Conservation (phyloP, 2,888 invertebrate genomes). For the Cerastoderma edule region DNA sequence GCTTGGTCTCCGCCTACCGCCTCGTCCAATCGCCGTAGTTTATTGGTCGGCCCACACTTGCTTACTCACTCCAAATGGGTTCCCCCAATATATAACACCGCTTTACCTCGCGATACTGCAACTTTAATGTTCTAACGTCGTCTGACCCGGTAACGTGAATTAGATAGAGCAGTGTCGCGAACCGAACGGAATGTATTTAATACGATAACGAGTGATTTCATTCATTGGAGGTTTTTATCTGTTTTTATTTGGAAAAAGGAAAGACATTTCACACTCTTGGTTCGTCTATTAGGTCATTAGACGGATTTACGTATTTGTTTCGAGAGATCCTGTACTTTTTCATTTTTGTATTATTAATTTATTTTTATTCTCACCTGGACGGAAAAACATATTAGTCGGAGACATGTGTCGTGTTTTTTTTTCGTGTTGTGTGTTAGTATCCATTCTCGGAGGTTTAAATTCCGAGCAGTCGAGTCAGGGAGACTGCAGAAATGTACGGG, state of each 20-base stretch:
- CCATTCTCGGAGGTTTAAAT: neutral
- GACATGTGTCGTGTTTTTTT: conserved; percentile 18
- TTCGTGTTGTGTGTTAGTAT: conserved; percentile 11
- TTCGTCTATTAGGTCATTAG: no score
- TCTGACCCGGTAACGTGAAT: neutral
- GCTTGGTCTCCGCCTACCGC: neutral
- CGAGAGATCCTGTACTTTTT: no score
- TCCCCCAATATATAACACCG: no score
- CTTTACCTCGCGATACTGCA: neutral
- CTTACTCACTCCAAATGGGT: no score
- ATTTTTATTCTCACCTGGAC: no score
- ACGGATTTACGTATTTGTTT: no score
- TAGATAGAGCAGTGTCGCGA: neutral
- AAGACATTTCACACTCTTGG: no score
- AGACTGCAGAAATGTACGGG: neutral
- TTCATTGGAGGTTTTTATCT: neutral
- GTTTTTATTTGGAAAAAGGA: neutral
- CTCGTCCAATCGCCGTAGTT: neutral
- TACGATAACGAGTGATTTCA: conserved; percentile 1
- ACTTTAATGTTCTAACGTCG: conserved; percentile 7
- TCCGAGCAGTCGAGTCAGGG: neutral
- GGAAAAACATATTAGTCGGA: no score
- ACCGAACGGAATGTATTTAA: conserved; percentile 2
- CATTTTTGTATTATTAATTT: no score
- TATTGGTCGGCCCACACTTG: conserved; percentile 21